Evolutionary conservation across 2,113 vertebrate genomes (phyloP).

Genomic region (Poicephalus gulielmi): DNA sequence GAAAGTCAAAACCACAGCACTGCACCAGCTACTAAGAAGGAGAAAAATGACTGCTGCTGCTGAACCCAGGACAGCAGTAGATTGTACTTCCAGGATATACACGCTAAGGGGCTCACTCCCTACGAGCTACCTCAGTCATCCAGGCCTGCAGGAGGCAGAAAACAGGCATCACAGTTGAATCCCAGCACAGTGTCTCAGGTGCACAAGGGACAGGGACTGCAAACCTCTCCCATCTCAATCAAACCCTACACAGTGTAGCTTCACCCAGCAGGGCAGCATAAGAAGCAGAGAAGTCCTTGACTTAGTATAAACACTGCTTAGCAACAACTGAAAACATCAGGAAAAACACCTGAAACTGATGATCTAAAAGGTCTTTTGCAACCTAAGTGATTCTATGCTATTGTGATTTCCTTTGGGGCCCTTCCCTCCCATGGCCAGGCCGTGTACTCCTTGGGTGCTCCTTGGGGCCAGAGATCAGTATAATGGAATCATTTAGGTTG

Average conservation of each 20-base stretch:
- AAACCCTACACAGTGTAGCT: background rate
- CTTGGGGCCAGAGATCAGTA: background rate
- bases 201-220: background rate
- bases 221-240: background rate
- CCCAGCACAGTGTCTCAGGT: accelerated
- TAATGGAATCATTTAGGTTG: accelerated
- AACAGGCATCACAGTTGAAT: background rate
- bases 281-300: background rate
- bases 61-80: too few species aligned
- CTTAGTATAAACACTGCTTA: background rate
- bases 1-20: too few species aligned
- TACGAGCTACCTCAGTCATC: background rate
- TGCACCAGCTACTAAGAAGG: too few species aligned
- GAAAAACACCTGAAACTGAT: background rate
- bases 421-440: background rate
- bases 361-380: background rate
- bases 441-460: background rate
- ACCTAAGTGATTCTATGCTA: background rate
- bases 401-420: background rate
- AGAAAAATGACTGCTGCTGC: too few species aligned
- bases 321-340: background rate
- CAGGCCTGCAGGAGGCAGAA: background rate
- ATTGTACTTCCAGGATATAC: background rate
- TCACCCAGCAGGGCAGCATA: background rate
- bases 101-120: background rate